These are phyloP conservation scores for Esox lucius DNA, from an alignment of 2,797 vertebrate genomes.

Conservation along the genomic window DNA sequence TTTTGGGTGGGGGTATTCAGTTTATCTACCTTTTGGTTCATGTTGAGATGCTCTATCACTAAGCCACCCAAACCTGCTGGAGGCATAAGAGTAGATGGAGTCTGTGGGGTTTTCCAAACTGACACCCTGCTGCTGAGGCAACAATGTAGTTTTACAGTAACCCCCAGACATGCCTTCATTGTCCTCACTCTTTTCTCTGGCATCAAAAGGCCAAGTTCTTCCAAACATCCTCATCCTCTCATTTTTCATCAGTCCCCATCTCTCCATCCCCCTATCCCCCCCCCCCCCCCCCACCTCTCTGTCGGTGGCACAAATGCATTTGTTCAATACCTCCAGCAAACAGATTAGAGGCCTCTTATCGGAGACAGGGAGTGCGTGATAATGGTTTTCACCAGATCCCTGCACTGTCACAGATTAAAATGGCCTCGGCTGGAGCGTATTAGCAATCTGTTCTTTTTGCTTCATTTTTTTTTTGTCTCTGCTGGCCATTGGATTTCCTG, in stretches of 20 bases:
- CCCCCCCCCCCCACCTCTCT: conserved; percentile 34
- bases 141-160: conserved; percentile 12
- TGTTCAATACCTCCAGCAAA: conserved; percentile 93
- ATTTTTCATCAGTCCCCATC: conserved; percentile 68
- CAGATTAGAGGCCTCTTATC: conserved; percentile 94
- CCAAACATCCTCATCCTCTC: conserved; percentile 68
- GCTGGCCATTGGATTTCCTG: conserved; percentile 85
- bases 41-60: no score
- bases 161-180: conserved; percentile 12
- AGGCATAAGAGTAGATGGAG: no score
- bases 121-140: neutral
- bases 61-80: no score
- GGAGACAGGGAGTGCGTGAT: conserved; percentile 88
- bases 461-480: conserved; percentile 69
- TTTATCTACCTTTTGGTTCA: no score
- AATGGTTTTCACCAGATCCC: conserved; percentile 96
- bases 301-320: conserved; percentile 84
- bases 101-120: neutral
- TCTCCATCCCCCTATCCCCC: conserved; percentile 13
- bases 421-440: conserved; percentile 73
- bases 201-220: conserved; percentile 61
- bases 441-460: conserved; percentile 74
- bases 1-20: no score
- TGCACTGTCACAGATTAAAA: conserved; percentile 94
- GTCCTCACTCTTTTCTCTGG: conserved; percentile 44